Conservation (phyloP, 2,113 vertebrate species). For the Anser cygnoides region DNA sequence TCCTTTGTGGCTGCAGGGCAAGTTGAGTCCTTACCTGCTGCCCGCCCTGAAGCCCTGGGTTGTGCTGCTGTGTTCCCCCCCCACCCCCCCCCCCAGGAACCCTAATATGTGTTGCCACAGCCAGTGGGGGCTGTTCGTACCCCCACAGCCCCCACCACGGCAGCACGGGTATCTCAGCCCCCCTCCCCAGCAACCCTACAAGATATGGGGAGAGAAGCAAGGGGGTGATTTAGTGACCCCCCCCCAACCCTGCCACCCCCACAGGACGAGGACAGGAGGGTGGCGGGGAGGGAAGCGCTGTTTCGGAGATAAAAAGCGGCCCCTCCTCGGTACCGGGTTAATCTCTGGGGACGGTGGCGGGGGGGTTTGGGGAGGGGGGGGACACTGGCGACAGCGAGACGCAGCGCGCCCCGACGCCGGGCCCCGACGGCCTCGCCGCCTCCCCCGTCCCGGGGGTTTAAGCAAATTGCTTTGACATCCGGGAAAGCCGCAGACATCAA, state of each 20-base stretch:
- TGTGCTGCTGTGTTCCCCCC: not conserved
- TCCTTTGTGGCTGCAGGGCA: not conserved
- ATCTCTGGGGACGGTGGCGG: slow-evolving; percentile 7
- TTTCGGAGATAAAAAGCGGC: not conserved
- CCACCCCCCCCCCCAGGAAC: accelerated
- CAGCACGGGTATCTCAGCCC: accelerated
- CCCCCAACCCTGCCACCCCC: not conserved
- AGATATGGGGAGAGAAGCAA: not conserved
- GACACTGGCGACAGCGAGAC: slow-evolving; percentile 80
- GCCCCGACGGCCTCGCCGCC: slow-evolving; percentile 38
- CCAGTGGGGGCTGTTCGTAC: accelerated
- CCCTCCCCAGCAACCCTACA: no score
- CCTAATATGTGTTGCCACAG: accelerated
- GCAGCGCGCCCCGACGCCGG: slow-evolving; percentile 69
- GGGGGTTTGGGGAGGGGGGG: not conserved
- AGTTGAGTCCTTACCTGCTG: not conserved
- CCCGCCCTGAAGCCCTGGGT: accelerated
- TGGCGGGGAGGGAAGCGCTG: not conserved
- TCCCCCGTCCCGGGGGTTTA: slow-evolving; percentile 78
- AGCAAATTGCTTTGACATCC: slow-evolving; percentile 88
- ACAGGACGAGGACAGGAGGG: not conserved
- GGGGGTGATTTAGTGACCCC: not conserved
- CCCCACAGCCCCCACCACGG: not conserved
- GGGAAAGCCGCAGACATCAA: slow-evolving; percentile 74
- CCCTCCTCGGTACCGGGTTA: slow-evolving; percentile 35